Evolutionary conservation across 1,140 invertebrate genomes (phyloP), one percentile per base, ranked within the genome.

Genomic region (Semibalanus balanoides): DNA sequence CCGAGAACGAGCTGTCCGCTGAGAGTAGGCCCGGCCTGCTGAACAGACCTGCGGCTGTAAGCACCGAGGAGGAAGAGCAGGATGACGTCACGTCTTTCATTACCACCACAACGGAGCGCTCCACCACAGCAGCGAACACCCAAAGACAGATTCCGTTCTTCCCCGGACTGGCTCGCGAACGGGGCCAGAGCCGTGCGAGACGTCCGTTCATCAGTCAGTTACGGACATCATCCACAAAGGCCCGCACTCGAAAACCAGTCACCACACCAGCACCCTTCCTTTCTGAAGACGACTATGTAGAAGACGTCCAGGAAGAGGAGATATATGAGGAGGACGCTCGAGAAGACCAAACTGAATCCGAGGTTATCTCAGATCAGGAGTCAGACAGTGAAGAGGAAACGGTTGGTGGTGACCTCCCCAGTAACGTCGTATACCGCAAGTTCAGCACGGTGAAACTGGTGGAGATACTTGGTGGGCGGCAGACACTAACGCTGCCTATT

Each of bases 361-460:
- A 40, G 5, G 35, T 5, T 40, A 17, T 40, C 5, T 40, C 35
- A 17, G 35, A 40, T 17, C 35, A 5, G 17, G 35, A 40, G 35
- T 40, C 35, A 40, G 35, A 17, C 35, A 40, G 35, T 40, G 51
- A 14, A 64, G 51, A 64, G 22, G 51, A 64, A 7, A 22, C 22
- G 7, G 14, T 25, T 25, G 22, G 22, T 25, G 51, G 22, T 3
- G 51, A 22, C 7, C 71, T 77, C 22, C 78, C 80, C 0, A 79
- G 80, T 22, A 80, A 80, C 30, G 79, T 82, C 3, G 78, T 82
- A 7, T 82, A 79, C 70, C 79, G 79, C 27, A 81, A 79, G 28
- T 82, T 78, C 74, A 79, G 80, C 69, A 82, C 81, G 19, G 81
- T 80, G 19, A 82, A 80, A 0, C 76, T 79, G 7, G 76, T 82